Evolutionary conservation across 2,888 invertebrate genomes (phyloP), one percentile per base, ranked within the genome.

Genomic region (Rhingia rostrata): DNA sequence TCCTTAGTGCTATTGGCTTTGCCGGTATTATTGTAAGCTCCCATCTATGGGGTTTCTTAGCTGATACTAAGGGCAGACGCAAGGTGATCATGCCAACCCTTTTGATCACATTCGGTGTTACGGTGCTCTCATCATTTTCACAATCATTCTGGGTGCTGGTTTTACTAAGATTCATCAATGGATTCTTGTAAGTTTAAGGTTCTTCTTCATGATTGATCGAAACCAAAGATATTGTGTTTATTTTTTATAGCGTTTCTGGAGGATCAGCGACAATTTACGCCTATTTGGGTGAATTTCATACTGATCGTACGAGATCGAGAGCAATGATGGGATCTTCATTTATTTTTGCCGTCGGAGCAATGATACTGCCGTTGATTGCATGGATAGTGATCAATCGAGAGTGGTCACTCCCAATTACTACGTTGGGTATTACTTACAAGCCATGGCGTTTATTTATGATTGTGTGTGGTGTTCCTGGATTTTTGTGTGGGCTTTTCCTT

Each of bases 21-120:
- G 87, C 90, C 51, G 92, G 92, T 87, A 93, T 93, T 85, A 92
- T 93, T 47, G 86, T 92, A 9, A 92, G 93, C 67, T 93, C 93
- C 0, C 92, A 93, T 88, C 87, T 93, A 47, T 93, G 93, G 93
- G 94, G 94, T 6, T 93, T 92, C 87, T 86, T 93, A 47, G 93
- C 93, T 0, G 93, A 93, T 87, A 92, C 92, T 1, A 91, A 90
- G 75, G 94, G 94, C 5, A 88, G 93, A 39, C 90, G 92, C 85
- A 91, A 89, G 39, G 90, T 92, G 1, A 90, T 93, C 33, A 88
- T 93, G 30, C 89, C 92, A 10, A 92, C 93, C 43, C 88, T 93
- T 51, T 77, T 92, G 9, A 86, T 91, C 4, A 92, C 93, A 79
- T 92, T 92, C 49, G 54, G 92, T 3, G 89, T 91, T 6, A 93